phyloP scores from a whole-genome alignment of 2,797 vertebrate genomes.

The Etheostoma perlongum region DNA sequence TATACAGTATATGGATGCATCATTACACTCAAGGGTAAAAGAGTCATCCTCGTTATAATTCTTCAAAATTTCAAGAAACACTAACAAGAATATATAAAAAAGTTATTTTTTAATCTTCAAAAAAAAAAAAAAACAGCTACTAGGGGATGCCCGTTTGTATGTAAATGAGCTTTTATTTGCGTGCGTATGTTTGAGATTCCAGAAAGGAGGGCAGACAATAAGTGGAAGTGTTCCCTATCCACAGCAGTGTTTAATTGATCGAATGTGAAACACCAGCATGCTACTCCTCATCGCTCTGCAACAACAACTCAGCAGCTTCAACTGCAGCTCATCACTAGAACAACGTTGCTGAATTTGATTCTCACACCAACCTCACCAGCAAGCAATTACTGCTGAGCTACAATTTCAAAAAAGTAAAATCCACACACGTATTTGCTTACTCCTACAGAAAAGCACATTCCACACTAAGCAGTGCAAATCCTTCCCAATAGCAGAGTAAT shows the following conservation, averaged over 20 bases:
- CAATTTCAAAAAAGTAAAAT: constrained; percentile 27
- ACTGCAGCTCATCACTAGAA: constrained; percentile 5
- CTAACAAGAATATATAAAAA: neutral
- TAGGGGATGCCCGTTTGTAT: constrained; percentile 9
- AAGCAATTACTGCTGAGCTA: constrained; percentile 35
- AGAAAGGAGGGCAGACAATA: constrained; percentile 65
- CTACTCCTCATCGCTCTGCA: constrained; percentile 28
- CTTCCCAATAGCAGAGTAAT: constrained; percentile 24
- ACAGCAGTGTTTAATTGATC: constrained; percentile 68
- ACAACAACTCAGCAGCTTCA: constrained; percentile 40
- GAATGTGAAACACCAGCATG: constrained; percentile 66
- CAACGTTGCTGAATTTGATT: constrained; percentile 45
- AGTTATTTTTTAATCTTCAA: neutral
- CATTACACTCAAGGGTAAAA: constrained; percentile 6
- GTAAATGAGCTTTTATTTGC: constrained; percentile 30
- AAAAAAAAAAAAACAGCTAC: constrained; percentile 1
- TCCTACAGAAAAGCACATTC: constrained; percentile 31
- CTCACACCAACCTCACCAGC: constrained; percentile 30
- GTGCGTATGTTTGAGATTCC: constrained; percentile 47
- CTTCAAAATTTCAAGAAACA: neutral
- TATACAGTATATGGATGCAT: neutral
- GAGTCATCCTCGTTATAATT: neutral
- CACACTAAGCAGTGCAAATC: constrained; percentile 12
- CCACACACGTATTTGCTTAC: constrained; percentile 21
- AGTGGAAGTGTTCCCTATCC: constrained; percentile 72